Percentiles rank a stretch among this genome's conserved stretches.
Conservation (phyloP, 2,888 invertebrate species). For the Priocnemis perturbator region DNA sequence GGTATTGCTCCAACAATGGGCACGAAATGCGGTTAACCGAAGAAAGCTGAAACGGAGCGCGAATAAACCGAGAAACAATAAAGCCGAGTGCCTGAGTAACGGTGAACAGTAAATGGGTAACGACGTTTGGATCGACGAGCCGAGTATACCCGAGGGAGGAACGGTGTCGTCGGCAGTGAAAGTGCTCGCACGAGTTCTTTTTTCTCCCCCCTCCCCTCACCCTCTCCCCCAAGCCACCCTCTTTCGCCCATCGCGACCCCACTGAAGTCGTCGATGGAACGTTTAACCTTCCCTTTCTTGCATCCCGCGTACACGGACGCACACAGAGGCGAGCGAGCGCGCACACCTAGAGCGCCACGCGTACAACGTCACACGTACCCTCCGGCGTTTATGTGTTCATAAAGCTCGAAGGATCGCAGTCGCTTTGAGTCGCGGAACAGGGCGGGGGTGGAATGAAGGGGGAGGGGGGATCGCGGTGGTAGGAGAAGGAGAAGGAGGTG, state of each 20-base stretch:
- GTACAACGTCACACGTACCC: slow-evolving; percentile 37
- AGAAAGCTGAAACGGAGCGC: slow-evolving; percentile 50
- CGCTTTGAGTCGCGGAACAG: slow-evolving; percentile 65
- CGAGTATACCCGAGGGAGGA: slow-evolving; percentile 42
- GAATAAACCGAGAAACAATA: slow-evolving; percentile 54
- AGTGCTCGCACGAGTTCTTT: slow-evolving; percentile 40
- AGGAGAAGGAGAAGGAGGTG: slow-evolving; percentile 16
- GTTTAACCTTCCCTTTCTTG: slow-evolving; percentile 52
- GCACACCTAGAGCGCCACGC: neutral
- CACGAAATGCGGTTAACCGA: slow-evolving; percentile 51
- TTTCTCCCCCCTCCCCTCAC: slow-evolving; percentile 4
- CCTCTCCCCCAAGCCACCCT: neutral
- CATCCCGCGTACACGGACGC: slow-evolving; percentile 8
- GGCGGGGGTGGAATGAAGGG: slow-evolving; percentile 29
- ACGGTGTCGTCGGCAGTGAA: slow-evolving; percentile 42
- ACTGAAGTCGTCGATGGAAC: slow-evolving; percentile 44
- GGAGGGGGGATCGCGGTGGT: slow-evolving; percentile 34
- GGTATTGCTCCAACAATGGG: slow-evolving; percentile 44
- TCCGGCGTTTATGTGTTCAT: slow-evolving; percentile 68
- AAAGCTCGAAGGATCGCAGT: slow-evolving; percentile 67
- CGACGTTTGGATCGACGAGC: slow-evolving; percentile 52
- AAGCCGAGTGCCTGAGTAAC: slow-evolving; percentile 41
- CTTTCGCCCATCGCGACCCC: slow-evolving; percentile 1
- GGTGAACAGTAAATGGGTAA: slow-evolving; percentile 45
- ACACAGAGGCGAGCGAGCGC: slow-evolving; percentile 9